Conservation (phyloP, 1,140 invertebrate species). For the Drosophila takahashii region DNA sequence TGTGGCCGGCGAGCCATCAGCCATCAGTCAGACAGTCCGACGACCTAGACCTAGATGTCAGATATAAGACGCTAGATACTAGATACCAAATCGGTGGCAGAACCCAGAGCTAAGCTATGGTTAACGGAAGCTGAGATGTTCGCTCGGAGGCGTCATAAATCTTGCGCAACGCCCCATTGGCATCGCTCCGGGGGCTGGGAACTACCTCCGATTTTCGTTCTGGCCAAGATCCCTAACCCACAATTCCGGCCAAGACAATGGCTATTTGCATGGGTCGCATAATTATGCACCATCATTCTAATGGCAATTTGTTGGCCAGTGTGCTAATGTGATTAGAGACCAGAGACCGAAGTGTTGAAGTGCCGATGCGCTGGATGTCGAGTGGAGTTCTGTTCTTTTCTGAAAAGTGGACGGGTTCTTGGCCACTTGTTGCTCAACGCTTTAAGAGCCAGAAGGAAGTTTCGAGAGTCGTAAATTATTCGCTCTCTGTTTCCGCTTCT, state of each 20-base stretch:
- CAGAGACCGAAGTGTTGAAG: conserved; percentile 48
- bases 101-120: conserved; percentile 41
- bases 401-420: conserved; percentile 22
- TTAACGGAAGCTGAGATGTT: conserved; percentile 61
- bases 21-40: conserved; percentile 44
- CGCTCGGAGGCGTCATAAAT: conserved; percentile 72
- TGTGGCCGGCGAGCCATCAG: conserved; percentile 34
- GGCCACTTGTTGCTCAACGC: conserved; percentile 68
- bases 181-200: conserved; percentile 27
- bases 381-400: conserved; percentile 8
- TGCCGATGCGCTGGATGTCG: conserved; percentile 24
- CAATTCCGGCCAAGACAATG: conserved; percentile 46
- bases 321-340: conserved; percentile 75
- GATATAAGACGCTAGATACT: not conserved
- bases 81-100: conserved; percentile 25
- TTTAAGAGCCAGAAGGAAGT: conserved; percentile 49
- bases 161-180: conserved; percentile 78
- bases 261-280: conserved; percentile 53
- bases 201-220: conserved; percentile 23
- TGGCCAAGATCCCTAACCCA: conserved; percentile 8
- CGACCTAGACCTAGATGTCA: conserved; percentile 74
- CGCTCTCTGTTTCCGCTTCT: conserved; percentile 64
- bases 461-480: conserved; percentile 64
- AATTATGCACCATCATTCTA: conserved; percentile 69
- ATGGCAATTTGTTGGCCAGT: conserved; percentile 70